phyloP scores from a whole-genome alignment of 2,113 vertebrate species.

The Caracal caracal region DNA sequence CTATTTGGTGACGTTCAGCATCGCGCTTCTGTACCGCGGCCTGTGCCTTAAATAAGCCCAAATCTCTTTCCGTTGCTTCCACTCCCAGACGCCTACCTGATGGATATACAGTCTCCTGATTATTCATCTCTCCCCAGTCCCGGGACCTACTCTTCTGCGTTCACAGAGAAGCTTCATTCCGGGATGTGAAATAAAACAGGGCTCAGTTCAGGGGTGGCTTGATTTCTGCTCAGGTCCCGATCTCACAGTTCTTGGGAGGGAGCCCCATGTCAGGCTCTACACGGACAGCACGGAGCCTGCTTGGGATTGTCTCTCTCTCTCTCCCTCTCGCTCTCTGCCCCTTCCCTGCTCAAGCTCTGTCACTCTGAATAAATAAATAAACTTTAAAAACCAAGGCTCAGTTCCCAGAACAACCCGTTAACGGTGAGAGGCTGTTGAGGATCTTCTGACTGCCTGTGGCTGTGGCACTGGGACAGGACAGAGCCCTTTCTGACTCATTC shows the following conservation, averaged over 20 bases:
- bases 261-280: no score
- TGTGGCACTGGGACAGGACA: neutral
- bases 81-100: neutral
- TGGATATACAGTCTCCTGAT: rapidly evolving
- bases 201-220: neutral
- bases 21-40: rapidly evolving
- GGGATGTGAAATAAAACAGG: neutral
- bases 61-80: neutral
- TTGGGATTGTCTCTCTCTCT: no score
- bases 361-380: no score
- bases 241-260: no score
- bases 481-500: neutral
- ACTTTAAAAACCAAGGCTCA: neutral
- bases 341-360: no score
- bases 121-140: no score
- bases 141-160: neutral
- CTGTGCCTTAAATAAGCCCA: neutral
- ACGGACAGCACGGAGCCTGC: no score
- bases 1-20: neutral
- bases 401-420: neutral
- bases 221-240: no score
- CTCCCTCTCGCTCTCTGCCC: no score
- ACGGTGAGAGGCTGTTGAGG: neutral
- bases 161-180: neutral
- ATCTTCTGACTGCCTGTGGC: neutral